A percentile compares a stretch with the other conserved stretches of the same genome.
phyloP scores from a whole-genome alignment of 2,113 vertebrate species.

The Bujurquina vittata region DNA sequence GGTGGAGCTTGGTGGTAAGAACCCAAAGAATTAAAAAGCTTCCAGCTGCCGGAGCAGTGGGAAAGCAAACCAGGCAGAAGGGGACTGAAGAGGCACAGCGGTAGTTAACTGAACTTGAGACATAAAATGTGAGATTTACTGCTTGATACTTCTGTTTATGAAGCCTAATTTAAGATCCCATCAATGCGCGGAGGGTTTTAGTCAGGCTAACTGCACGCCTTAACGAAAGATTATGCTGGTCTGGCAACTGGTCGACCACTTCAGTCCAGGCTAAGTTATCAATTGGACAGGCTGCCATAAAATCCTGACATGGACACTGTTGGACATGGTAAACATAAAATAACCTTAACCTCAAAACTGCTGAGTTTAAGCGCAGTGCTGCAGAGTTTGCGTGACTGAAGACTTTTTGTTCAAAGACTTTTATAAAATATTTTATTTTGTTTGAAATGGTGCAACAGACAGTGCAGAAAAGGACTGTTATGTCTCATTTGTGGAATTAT shows the following conservation, averaged over 20 bases:
- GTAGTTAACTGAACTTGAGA: neutral
- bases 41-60: conserved; percentile 32
- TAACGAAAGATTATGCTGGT: neutral
- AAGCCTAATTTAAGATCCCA: neutral
- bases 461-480: neutral
- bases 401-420: neutral
- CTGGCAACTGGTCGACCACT: neutral
- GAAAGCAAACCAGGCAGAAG: neutral
- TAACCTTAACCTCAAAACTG: too few species aligned
- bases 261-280: neutral
- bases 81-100: neutral
- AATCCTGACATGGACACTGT: neutral
- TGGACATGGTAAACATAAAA: neutral
- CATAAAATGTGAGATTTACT: neutral
- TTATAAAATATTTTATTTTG: conserved; percentile 6
- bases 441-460: neutral
- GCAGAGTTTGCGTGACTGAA: neutral
- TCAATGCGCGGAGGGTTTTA: neutral
- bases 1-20: neutral
- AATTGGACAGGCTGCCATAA: neutral
- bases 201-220: neutral
- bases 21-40: conserved; percentile 15
- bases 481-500: neutral
- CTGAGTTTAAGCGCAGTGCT: neutral
- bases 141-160: neutral